Percentiles rank a stretch among this genome's conserved stretches.
phyloP scores from a whole-genome alignment of 2,888 invertebrate species.

The Onchidella celtica region DNA sequence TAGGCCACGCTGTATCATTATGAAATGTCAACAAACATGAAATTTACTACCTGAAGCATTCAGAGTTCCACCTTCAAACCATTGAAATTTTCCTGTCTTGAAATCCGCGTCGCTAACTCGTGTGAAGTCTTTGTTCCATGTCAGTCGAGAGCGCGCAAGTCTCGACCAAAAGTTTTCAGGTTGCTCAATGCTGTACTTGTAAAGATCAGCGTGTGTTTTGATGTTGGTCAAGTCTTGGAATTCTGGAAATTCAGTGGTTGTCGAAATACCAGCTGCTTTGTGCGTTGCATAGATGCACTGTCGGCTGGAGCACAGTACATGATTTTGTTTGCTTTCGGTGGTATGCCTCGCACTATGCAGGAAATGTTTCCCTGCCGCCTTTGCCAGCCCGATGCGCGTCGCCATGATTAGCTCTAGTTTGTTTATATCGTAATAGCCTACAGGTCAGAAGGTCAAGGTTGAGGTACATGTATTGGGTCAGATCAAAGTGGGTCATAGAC shows the following conservation, averaged over 20 bases:
- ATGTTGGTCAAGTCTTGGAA: conserved; percentile 65
- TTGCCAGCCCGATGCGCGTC: not conserved
- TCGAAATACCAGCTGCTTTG: not conserved
- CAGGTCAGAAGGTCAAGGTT: too few relatives aligned
- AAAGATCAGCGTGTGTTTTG: conserved; percentile 74
- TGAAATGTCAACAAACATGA: too few relatives aligned
- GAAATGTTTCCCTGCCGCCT: not conserved
- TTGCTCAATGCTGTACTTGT: conserved; percentile 75
- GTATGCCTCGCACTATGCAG: not conserved
- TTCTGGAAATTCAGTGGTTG: conserved; percentile 74
- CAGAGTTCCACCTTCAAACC: conserved; percentile 80
- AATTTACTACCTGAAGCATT: conserved; percentile 78
- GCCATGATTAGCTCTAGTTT: not conserved
- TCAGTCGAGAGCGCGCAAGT: conserved; percentile 75
- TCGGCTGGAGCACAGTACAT: not conserved
- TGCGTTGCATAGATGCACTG: too few relatives aligned
- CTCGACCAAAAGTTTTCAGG: conserved; percentile 79
- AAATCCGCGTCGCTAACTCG: conserved; percentile 76
- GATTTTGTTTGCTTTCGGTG: not conserved
- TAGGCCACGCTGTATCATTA: too few relatives aligned
- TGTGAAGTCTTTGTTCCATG: conserved; percentile 78
- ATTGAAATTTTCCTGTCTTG: conserved; percentile 71
- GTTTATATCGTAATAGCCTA: too few relatives aligned
- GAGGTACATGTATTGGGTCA: too few relatives aligned
- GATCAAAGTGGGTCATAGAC: too few relatives aligned